A percentile compares a stretch with the other conserved stretches of the same genome.
These are phyloP conservation scores for Pluvianellus socialis DNA, from an alignment of 2,113 vertebrate species.

Conservation along the genomic window DNA sequence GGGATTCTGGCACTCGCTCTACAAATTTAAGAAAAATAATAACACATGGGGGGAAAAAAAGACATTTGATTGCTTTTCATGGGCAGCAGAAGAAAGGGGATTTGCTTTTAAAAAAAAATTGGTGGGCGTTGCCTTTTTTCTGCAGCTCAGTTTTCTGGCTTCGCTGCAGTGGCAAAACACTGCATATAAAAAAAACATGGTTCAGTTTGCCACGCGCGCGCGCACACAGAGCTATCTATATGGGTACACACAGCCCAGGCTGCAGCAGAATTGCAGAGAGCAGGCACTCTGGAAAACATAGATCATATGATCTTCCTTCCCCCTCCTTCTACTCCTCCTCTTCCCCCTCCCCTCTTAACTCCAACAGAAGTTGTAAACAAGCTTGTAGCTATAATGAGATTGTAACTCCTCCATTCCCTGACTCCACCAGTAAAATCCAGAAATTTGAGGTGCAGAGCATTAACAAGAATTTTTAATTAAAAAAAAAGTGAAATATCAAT, in stretches of 20 bases:
- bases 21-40: conserved; percentile 36
- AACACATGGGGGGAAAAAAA: background rate
- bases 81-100: background rate
- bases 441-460: background rate
- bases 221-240: background rate
- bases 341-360: conserved; percentile 49
- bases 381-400: conserved; percentile 56
- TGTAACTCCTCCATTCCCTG: conserved; percentile 25
- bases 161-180: conserved; percentile 69
- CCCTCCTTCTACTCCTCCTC: conserved; percentile 50
- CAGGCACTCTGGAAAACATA: conserved; percentile 62
- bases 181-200: conserved; percentile 49
- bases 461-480: background rate
- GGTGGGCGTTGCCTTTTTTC: conserved; percentile 62
- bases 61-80: background rate
- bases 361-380: conserved; percentile 72
- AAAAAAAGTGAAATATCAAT: background rate
- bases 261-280: conserved; percentile 70
- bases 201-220: background rate
- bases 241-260: conserved; percentile 15
- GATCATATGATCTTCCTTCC: conserved; percentile 64
- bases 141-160: conserved; percentile 58
- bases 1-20: conserved; percentile 38
- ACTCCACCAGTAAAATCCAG: background rate
- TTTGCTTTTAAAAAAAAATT: background rate